Conservation (phyloP, 2,888 invertebrate genomes). For the Ophioninae sp. region DNA sequence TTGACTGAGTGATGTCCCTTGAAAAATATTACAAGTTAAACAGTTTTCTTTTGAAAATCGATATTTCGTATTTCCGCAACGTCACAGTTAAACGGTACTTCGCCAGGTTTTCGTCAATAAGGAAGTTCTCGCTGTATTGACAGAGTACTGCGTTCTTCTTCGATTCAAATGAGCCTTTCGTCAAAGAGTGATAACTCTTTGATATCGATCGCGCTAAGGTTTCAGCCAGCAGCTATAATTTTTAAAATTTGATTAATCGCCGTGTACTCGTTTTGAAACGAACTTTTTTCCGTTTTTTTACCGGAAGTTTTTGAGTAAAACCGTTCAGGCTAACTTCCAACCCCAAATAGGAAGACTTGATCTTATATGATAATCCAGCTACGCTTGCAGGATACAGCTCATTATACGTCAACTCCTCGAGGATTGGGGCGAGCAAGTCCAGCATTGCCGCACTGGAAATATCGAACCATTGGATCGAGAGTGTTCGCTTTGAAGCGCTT, state of each 20-base stretch:
- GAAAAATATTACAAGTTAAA: slow-evolving; percentile 40
- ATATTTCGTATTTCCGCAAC: background rate
- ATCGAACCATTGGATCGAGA: slow-evolving; percentile 13
- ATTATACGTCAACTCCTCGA: slow-evolving; percentile 86
- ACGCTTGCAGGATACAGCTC: slow-evolving; percentile 87
- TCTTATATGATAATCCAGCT: slow-evolving; percentile 85
- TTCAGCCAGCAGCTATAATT: slow-evolving; percentile 85
- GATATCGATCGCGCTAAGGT: slow-evolving; percentile 86
- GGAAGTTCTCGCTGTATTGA: slow-evolving; percentile 79
- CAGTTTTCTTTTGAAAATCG: slow-evolving; percentile 85
- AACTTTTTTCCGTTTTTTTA: slow-evolving; percentile 81
- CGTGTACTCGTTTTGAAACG: no score
- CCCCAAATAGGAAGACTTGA: slow-evolving; percentile 86
- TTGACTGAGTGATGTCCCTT: slow-evolving; percentile 87
- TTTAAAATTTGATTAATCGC: slow-evolving; percentile 83
- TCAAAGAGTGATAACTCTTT: slow-evolving; percentile 82
- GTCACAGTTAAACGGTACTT: background rate
- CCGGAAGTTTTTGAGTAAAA: slow-evolving; percentile 88
- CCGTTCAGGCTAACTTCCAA: slow-evolving; percentile 85
- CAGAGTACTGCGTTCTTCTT: slow-evolving; percentile 81
- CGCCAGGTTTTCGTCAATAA: slow-evolving; percentile 78
- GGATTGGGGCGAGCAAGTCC: slow-evolving; percentile 83
- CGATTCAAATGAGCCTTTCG: slow-evolving; percentile 84
- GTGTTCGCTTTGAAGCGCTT: background rate
- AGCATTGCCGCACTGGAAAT: slow-evolving; percentile 82